Evolutionary conservation across 2,888 invertebrate genomes (phyloP), one percentile per base, ranked within the genome.

Genomic region (Zaprionus bogoriensis): DNA sequence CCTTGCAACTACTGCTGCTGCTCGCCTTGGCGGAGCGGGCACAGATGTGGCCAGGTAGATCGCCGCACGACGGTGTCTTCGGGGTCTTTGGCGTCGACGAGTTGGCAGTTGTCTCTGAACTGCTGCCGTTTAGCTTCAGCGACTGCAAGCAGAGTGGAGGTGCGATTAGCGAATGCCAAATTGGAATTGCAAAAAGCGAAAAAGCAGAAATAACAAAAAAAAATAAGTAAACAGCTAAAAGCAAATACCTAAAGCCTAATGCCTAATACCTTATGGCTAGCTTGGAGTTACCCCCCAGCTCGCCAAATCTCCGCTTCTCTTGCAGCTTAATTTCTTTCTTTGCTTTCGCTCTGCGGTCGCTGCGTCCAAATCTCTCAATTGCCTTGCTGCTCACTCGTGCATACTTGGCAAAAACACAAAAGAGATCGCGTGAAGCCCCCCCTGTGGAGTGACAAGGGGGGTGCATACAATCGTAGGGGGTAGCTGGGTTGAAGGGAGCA

Each of bases 11-110:
- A n/a, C n/a, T n/a, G n/a, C n/a, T n/a, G n/a, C n/a, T n/a, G n/a
- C n/a, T n/a, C n/a, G n/a, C n/a, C n/a, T n/a, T n/a, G n/a, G 47
- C 52, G 59, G 83, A 75, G 9, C 75, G 70, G 19, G 62, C 48
- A 61, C 77, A 80, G 46, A 7, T 36, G 17, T 23, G 67, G 39
- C 75, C 70, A 20, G 55, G 41, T n/a, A 41, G 36, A 9, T 22
- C 52, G 17, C 74, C 62, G 45, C 39, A 62, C 9, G 48, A 32
- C 68, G 92, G 92, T 67, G 93, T 93, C 79, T 92, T 91, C 19
- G 92, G 92, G 45, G 87, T 83, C 74, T 76, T 87, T 61, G 85
- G 84, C 14, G 87, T 87, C 65, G 76, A 81, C 23, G 68, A 39
- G 45, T 64, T 60, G 68, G 67, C 68, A 57, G 83, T 68, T 72